Base-by-base conservation (phyloP, 2,113 vertebrate genomes). In the Cricetomys ansorgei region DNA sequence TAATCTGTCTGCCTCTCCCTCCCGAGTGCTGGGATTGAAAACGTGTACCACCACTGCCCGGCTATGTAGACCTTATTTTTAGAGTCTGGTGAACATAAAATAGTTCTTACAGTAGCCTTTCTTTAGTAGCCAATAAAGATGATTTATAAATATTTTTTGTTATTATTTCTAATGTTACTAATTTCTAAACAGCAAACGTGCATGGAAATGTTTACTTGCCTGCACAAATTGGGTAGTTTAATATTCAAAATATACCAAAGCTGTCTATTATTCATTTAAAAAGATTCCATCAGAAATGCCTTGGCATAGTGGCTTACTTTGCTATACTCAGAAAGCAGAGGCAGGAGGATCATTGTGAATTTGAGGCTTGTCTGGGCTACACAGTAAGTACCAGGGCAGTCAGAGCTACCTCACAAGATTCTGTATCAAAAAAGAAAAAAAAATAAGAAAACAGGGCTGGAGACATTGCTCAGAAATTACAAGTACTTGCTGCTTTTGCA, bases 171-270 rank as follows among this genome's bases (percentile, higher is more conserved):
- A 40, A 48, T 40, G 17, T 50, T 62, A 84, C 27, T 62, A 29
- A 57, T 73, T 53, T 92, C 21, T 85, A 93, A 50, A 87, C 48
- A 70, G 79, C 29, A 73, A 81, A 89, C 37, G 72, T 5, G 21
- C 1, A 86, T 81, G 76, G 76, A 92, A 96, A 76, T 91, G 45
- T 37, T 31, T 89, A 43, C 88, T 95, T 19, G n/a, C 23, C 53
- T 91, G 76, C 84, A 48, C 48, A 92, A 92, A 70, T 23, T 45
- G 77, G 67, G 75, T 21, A 13, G 25, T 40, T 94, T 91, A n/a
- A 77, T 89, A 55, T 72, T 86, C 4, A 77, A 92, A 91, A 57
- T 37, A 72, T 29, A 76, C 12, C 40, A 65, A 92, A 85, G 23
- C 23, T 31, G 0, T 70, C 45, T 31, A 57, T 93, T 92, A 29